Evolutionary conservation across 2,888 invertebrate genomes (phyloP).

Genomic region (Megaustenia siamemsis): DNA sequence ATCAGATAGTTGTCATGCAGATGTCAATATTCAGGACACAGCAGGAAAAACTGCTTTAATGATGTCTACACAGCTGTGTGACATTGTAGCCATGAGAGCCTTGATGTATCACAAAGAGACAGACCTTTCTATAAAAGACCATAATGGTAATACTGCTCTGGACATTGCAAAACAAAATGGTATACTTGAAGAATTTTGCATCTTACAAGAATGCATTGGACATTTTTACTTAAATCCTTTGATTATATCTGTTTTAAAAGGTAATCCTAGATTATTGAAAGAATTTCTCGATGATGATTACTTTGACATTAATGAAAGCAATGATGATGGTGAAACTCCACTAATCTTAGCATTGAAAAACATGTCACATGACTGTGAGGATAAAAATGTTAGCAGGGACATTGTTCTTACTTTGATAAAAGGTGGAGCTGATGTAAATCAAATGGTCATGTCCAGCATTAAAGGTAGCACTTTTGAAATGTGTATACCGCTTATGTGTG

Average conservation of each 20-base stretch:
- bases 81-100: constrained; percentile 28
- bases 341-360: constrained; percentile 24
- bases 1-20: background rate
- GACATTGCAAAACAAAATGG: constrained; percentile 42
- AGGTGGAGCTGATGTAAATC: constrained; percentile 19
- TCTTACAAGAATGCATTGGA: background rate
- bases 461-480: background rate
- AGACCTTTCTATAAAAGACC: constrained; percentile 24
- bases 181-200: constrained; percentile 18
- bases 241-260: constrained; percentile 9
- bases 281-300: constrained; percentile 28
- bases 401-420: constrained; percentile 22
- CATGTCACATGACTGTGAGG: background rate
- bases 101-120: constrained; percentile 24
- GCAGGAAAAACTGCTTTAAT: constrained; percentile 36
- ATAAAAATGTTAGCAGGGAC: background rate
- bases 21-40: constrained; percentile 38
- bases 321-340: constrained; percentile 28
- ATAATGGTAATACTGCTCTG: background rate
- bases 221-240: constrained; percentile 2
- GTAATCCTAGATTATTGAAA: constrained; percentile 19
- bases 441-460: background rate
- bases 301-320: background rate
- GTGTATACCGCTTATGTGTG: constrained; percentile 22
- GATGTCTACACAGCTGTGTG: constrained; percentile 26